Base-by-base conservation (phyloP, 2,888 invertebrate species). In the Neria commutata region DNA sequence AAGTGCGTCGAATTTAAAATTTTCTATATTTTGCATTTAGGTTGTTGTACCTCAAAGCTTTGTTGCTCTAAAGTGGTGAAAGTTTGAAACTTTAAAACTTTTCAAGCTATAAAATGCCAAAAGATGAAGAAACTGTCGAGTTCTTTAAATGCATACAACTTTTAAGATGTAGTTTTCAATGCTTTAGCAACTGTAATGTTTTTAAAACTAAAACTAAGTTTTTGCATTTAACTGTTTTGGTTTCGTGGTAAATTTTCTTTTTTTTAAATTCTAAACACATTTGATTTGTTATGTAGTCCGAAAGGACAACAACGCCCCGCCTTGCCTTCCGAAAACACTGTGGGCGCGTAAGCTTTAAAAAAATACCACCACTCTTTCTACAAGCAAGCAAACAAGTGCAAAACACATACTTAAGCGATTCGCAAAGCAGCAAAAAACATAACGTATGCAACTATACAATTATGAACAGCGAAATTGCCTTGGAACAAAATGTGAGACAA, bases 241-340 rank as follows among this genome's bases (percentile, higher is more conserved):
- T 14, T n/a, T 17, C 1, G n/a, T 17, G 17, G 11, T 23, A 47
- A n/a, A 33, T 34, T 37, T 34, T 6, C 19, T 51, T 19, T 10
- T 40, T 52, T 37, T 14, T 3, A 48, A 54, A 58, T 33, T 48
- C 54, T 8, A 21, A 40, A 21, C 49, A 49, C 58, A 53, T 58
- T 58, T 54, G 58, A 48, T 48, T 17, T 40, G 48, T 48, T 23
- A 42, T 40, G 17, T 17, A 3, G 33, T 33, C 49, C 19, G 8
- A 21, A 49, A 19, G 46, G n/a, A 19, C 40, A 40, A 33, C 17
- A 48, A 56, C 17, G 17, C 11, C 11, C 11, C 11, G 29, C 34
- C 14, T 3, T 16, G 16, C 25, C 3, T 10, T 4, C 33, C 34
- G 34, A 26, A 3, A 33, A 26, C 19, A 10, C 2, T 19, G 10